These are phyloP conservation scores for Leptatherina wallacei DNA, from an alignment of 2,797 vertebrate species.

Conservation along the genomic window DNA sequence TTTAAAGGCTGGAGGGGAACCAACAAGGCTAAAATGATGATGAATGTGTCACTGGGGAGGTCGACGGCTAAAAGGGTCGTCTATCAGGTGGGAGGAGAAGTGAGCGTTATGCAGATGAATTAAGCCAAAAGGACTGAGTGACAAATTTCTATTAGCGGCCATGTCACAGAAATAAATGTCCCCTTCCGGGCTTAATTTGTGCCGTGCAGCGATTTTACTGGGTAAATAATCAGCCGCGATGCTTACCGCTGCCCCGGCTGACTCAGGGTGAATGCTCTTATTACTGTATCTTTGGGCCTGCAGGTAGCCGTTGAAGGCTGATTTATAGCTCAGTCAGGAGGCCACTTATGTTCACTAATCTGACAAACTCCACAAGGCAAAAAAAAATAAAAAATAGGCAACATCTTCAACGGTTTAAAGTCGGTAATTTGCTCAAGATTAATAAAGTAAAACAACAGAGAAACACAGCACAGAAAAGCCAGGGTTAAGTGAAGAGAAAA, in stretches of 20 bases:
- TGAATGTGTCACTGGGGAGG: constrained; percentile 38
- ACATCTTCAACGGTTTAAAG: not conserved
- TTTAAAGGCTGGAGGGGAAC: constrained; percentile 36
- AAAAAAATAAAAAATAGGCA: not conserved
- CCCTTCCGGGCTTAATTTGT: constrained; percentile 16
- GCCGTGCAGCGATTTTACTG: constrained; percentile 21
- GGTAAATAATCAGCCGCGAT: constrained; percentile 50
- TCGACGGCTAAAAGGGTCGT: not conserved
- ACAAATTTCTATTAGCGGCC: constrained; percentile 37
- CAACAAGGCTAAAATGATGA: constrained; percentile 34
- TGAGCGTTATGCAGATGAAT: constrained; percentile 13
- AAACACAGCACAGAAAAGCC: constrained; percentile 65
- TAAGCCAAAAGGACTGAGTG: constrained; percentile 18
- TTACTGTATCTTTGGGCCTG: constrained; percentile 15
- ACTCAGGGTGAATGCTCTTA: constrained; percentile 21
- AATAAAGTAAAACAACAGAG: not conserved
- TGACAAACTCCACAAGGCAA: not conserved
- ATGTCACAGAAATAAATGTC: constrained; percentile 47
- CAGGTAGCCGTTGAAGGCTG: constrained; percentile 22
- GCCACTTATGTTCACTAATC: constrained; percentile 27
- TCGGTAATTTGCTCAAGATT: not conserved
- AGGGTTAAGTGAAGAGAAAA: constrained; percentile 76
- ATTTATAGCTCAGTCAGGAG: constrained; percentile 33
- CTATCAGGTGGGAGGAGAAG: constrained; percentile 15
- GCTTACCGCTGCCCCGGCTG: constrained; percentile 42